Conservation (phyloP, 2,888 invertebrate species). For the Hipparchia sbordonii region DNA sequence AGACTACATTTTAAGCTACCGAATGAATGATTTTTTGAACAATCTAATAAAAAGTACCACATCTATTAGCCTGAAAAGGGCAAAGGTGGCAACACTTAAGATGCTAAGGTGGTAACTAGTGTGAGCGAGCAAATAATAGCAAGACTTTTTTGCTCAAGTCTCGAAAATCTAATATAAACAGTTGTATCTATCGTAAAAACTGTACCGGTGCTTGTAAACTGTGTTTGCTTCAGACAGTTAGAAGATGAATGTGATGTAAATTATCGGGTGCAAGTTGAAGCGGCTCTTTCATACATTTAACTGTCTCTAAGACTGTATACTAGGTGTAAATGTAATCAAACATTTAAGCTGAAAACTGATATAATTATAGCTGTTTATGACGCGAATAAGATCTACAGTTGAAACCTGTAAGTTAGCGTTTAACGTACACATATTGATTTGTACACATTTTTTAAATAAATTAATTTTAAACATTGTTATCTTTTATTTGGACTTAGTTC, state of each 20-base stretch:
- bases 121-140: too few species aligned
- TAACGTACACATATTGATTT: conserved; percentile 63
- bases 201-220: not conserved
- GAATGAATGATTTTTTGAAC: too few species aligned
- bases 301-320: conserved; percentile 63
- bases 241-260: conserved; percentile 53
- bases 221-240: conserved; percentile 26
- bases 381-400: conserved; percentile 23
- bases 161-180: too few species aligned
- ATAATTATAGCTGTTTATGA: conserved; percentile 5
- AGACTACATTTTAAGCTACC: too few species aligned
- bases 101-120: too few species aligned
- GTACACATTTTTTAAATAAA: conserved; percentile 76
- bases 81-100: too few species aligned
- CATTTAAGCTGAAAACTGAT: conserved; percentile 40
- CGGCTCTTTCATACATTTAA: conserved; percentile 45
- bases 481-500: conserved; percentile 21
- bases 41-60: too few species aligned
- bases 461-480: conserved; percentile 40
- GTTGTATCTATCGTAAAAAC: too few species aligned
- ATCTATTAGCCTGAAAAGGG: too few species aligned
- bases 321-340: conserved; percentile 45
- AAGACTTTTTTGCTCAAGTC: too few species aligned
- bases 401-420: conserved; percentile 43
- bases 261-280: conserved; percentile 49